phyloP scores from a whole-genome alignment of 2,797 vertebrate species.

The Eulemur mongoz region DNA sequence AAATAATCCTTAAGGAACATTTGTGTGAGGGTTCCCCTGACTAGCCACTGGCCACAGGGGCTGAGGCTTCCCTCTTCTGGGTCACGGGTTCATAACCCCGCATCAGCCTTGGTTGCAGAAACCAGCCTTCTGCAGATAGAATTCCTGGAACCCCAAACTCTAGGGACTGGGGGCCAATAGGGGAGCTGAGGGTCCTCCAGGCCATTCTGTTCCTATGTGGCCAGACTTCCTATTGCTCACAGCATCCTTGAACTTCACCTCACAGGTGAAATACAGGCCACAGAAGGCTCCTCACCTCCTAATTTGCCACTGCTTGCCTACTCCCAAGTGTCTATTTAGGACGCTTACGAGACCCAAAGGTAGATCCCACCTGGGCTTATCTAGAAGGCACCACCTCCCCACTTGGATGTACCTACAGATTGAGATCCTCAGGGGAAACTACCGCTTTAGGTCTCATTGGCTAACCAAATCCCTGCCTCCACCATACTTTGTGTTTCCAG shows the following conservation, averaged over 20 bases:
- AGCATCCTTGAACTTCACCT: not conserved
- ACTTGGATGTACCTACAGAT: not conserved
- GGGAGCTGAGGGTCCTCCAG: not conserved
- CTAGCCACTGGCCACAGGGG: not conserved
- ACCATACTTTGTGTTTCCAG: not conserved
- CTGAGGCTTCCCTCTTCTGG: fast-evolving
- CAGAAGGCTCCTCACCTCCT: not conserved
- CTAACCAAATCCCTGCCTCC: not conserved
- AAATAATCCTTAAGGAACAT: not conserved
- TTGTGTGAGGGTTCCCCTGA: not conserved
- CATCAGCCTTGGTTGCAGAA: not conserved
- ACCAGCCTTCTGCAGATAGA: not conserved
- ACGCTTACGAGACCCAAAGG: not conserved
- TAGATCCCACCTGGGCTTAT: not conserved
- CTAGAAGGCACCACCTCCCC: not conserved
- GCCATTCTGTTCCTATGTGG: not conserved
- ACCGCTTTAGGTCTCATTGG: not conserved
- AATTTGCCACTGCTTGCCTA: not conserved
- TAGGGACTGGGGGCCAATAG: not conserved
- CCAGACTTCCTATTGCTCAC: not conserved
- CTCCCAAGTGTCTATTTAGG: not conserved
- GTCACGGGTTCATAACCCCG: not conserved
- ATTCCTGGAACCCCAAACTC: not conserved
- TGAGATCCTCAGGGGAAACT: not conserved
- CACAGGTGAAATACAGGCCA: not conserved